Evolutionary conservation across 2,113 vertebrate species (phyloP), one percentile per base, ranked within the genome.

Genomic region (Eudyptes chrysolophus): DNA sequence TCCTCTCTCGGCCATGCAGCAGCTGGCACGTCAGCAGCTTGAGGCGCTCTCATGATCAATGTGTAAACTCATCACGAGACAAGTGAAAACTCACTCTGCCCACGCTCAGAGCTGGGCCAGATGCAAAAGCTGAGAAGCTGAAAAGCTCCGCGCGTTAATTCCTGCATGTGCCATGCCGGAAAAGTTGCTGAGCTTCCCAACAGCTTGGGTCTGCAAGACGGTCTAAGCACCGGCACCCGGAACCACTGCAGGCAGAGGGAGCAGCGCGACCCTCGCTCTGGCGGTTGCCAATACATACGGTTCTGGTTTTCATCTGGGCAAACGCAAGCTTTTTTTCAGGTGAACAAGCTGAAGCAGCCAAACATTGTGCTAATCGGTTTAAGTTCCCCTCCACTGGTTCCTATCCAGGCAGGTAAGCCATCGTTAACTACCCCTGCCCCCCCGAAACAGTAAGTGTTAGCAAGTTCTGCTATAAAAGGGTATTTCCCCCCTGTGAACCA

Each of bases 141-240:
- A 66, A 46, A 80, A 87, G 92, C 79, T 78, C 64, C 15, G 7
- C 1, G 5, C 46, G 86, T 36, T 20, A 20, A 78, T 74, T 84
- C 75, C 46, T 42, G 48, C 0, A 1, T 0, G 3, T 54, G 54
- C 51, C 62, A 32, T 0, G 2, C 3, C 34, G 79, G 49, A n/a
- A 70, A 48, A 85, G 70, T 60, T 46, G 44, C 74, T 14, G 77
- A 74, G 70, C 75, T 70, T 60, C 89, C 83, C 64, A 38, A 0
- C 18, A 3, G 6, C 74, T 34, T 6, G 51, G 79, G 55, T 30
- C 60, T 14, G 57, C 7, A 13, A 11, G 55, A 11, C 2, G 46
- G 12, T 34, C 18, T 24, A 1, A 54, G 77, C 44, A 38, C 1
- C 75, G 77, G 87, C 11, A 38, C 38, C 22, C 10, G 52, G 38